Evolutionary conservation across 2,888 invertebrate species (phyloP).

Genomic region (Zygothrica quintamaculata): DNA sequence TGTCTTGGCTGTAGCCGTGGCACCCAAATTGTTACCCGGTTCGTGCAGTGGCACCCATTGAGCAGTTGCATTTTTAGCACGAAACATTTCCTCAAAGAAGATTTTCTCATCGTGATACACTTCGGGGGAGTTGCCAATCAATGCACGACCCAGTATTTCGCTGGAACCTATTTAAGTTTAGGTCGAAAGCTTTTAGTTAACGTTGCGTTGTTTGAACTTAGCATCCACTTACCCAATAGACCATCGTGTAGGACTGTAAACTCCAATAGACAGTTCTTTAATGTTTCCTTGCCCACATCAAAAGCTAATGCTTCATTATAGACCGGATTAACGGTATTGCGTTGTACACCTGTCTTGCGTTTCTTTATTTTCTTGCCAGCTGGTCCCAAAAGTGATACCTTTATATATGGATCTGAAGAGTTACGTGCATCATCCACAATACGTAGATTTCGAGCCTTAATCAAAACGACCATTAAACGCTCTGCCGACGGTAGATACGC

Average conservation of each 20-base stretch:
- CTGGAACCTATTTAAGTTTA: conserved; percentile 85
- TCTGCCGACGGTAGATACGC: conserved; percentile 96
- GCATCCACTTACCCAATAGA: conserved; percentile 84
- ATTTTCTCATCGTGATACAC: conserved; percentile 85
- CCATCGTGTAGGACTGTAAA: conserved; percentile 87
- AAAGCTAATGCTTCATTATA: conserved; percentile 97
- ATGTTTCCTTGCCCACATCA: conserved; percentile 90
- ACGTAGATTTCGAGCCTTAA: conserved; percentile 95
- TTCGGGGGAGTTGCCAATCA: conserved; percentile 85
- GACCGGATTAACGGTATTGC: conserved; percentile 93
- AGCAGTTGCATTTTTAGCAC: conserved; percentile 86
- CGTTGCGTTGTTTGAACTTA: neutral
- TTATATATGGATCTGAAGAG: conserved; percentile 97
- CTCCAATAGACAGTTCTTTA: conserved; percentile 86
- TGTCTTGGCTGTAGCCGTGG: conserved; percentile 63
- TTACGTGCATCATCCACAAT: conserved; percentile 96
- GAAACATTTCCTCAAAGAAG: conserved; percentile 86
- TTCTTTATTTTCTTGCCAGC: conserved; percentile 96
- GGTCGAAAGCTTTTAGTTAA: conserved; percentile 5
- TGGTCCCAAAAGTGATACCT: conserved; percentile 94
- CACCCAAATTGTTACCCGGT: conserved; percentile 58
- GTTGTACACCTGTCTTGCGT: conserved; percentile 95
- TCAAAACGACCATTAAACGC: conserved; percentile 94
- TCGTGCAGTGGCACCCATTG: conserved; percentile 86
- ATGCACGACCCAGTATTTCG: conserved; percentile 85